Evolutionary conservation across 2,888 invertebrate species (phyloP).

Genomic region (Iphiclides podalirius): DNA sequence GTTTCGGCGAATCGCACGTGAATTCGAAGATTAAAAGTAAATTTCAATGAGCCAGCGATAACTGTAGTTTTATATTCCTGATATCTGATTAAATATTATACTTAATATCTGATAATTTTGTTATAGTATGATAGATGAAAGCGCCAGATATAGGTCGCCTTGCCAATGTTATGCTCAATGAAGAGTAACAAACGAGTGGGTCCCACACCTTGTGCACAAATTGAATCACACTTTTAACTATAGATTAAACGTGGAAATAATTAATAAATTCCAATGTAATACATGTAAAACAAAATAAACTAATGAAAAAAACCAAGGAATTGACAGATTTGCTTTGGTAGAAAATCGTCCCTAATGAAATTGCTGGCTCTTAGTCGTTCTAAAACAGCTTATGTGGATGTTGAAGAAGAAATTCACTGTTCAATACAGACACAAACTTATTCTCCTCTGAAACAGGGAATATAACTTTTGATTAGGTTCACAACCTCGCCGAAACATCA

Average conservation of each 20-base stretch:
- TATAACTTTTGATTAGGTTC: slow-evolving; percentile 67
- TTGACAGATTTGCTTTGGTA: slow-evolving; percentile 70
- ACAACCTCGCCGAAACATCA: slow-evolving; percentile 80
- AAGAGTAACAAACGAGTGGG: slow-evolving; percentile 62
- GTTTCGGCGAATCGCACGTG: slow-evolving; percentile 63
- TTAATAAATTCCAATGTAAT: not conserved
- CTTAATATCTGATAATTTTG: slow-evolving; percentile 38
- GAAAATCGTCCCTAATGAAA: slow-evolving; percentile 70
- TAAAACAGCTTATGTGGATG: slow-evolving; percentile 40
- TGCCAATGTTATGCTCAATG: slow-evolving; percentile 77
- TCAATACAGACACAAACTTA: slow-evolving; percentile 45
- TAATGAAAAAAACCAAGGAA: slow-evolving; percentile 55
- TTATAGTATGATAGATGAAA: slow-evolving; percentile 21
- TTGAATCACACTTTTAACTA: slow-evolving; percentile 13
- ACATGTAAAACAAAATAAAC: no score
- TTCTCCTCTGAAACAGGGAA: slow-evolving; percentile 50
- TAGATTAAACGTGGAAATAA: slow-evolving; percentile 25
- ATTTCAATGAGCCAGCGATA: slow-evolving; percentile 32
- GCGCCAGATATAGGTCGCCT: slow-evolving; percentile 61
- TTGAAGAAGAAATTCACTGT: slow-evolving; percentile 44
- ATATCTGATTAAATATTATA: slow-evolving; percentile 16
- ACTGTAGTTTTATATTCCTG: slow-evolving; percentile 32
- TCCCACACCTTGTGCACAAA: slow-evolving; percentile 16
- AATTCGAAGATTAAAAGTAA: slow-evolving; percentile 30
- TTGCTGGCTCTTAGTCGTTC: slow-evolving; percentile 64